Evolutionary conservation across 1,140 invertebrate species (phyloP).

Genomic region (Procambarus virginalis): DNA sequence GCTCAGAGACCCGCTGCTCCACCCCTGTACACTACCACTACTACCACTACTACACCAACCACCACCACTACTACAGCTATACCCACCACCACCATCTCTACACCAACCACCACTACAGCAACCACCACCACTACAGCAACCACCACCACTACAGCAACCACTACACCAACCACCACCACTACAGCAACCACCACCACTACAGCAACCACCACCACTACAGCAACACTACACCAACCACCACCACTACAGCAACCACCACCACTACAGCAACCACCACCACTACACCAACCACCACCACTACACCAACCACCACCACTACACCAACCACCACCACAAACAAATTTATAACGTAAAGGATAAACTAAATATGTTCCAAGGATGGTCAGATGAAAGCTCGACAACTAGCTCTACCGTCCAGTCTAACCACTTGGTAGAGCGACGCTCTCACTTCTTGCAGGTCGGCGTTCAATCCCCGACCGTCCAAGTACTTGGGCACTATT

Average conservation of each 20-base stretch:
- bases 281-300: not conserved
- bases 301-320: not conserved
- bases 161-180: not conserved
- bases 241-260: not conserved
- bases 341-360: not conserved
- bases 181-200: not conserved
- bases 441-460: no score
- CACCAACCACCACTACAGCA: not conserved
- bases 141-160: no score
- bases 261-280: not conserved
- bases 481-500: no score
- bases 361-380: not conserved
- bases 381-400: not conserved
- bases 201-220: not conserved
- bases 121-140: not conserved
- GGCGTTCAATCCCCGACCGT: no score
- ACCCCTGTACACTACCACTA: not conserved
- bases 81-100: not conserved
- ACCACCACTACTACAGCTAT: not conserved
- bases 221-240: not conserved
- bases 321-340: not conserved
- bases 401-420: no score
- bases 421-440: no score
- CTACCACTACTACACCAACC: no score
- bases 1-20: not conserved